Evolutionary conservation across 2,113 vertebrate species (phyloP), one percentile per base, ranked within the genome.

Genomic region (Cercocebus atys): DNA sequence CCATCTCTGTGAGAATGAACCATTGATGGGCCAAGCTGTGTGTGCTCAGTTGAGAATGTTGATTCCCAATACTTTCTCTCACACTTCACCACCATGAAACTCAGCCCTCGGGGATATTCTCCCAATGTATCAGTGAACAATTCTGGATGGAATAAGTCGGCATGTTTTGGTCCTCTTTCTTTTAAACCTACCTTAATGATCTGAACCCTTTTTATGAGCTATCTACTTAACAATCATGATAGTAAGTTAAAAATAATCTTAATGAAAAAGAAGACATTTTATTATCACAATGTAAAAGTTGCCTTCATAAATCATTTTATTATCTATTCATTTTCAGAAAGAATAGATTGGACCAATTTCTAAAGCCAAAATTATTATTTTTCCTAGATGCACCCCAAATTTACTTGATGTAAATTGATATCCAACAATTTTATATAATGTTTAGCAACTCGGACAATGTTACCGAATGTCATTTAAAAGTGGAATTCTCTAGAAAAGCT

Each of bases 291-390:
- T n/a, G 4, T 73, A 88, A 91, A 35, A 66, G 11, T n/a, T 57
- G 20, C 43, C 32, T 79, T 78, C 82, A 83, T 16, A 47, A 32
- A 70, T 84, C 45, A 79, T 47, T 91, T 84, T 87, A 75, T 68
- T 93, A 57, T 32, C 61, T 84, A 92, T 64, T 93, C 47, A 82
- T 50, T 93, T 64, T 90, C n/a, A 64, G 14, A 82, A 95, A 93
- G 18, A 82, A 90, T 9, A 93, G 20, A 66, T 40, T 64, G 9
- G 30, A 32, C 40, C 45, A 80, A 38, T 27, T 91, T 88, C 68
- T 81, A 84, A 78, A 95, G n/a, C 55, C 32, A 47, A 90, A 79
- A 52, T 66, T 66, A 88, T 81, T 94, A 95, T 61, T 95, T 91
- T 92, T 75, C 72, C 40, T 89, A 88, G 75, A 72, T 75, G 13